phyloP scores from a whole-genome alignment of 2,797 vertebrate species.

The Periparus ater region DNA sequence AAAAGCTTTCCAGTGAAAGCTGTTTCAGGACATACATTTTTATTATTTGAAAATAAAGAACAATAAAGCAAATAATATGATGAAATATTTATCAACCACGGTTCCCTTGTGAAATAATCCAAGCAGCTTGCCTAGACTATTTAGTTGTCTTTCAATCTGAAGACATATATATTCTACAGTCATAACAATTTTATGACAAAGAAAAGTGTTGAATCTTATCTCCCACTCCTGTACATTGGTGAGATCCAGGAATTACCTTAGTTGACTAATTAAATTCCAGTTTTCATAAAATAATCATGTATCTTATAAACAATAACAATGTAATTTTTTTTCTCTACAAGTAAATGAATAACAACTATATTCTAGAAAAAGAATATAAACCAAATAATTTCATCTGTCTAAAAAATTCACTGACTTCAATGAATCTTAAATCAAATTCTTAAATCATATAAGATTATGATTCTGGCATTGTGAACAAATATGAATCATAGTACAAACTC shows the following conservation, averaged over 20 bases:
- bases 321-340: rapidly evolving
- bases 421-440: not conserved
- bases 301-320: not conserved
- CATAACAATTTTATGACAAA: not conserved
- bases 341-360: not conserved
- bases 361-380: not conserved
- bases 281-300: not conserved
- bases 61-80: not conserved
- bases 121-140: not conserved
- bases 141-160: not conserved
- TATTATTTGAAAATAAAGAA: not conserved
- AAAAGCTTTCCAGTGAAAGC: not conserved
- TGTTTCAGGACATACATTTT: not conserved
- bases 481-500: not conserved
- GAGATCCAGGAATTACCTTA: not conserved
- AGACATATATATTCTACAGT: not conserved
- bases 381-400: not conserved
- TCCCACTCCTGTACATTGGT: not conserved
- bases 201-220: not conserved
- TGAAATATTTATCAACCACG: not conserved
- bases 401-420: not conserved
- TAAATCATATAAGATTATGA: not conserved
- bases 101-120: not conserved
- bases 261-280: not conserved
- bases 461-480: not conserved